Conservation (phyloP, 2,888 invertebrate species). For the Rhingia campestris region DNA sequence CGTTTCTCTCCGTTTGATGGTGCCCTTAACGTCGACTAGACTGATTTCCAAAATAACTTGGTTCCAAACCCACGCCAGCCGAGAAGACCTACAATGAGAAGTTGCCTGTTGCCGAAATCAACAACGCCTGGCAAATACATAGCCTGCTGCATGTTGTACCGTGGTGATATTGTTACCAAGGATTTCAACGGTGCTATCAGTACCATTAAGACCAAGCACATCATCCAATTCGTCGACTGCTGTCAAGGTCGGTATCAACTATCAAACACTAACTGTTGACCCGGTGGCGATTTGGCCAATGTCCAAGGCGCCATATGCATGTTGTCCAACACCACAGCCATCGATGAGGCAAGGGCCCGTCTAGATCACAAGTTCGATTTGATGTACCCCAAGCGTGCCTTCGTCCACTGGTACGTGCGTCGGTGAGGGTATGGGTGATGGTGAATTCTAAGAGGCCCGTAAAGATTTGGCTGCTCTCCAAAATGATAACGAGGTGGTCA, state of each 20-base stretch:
- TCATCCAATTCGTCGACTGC: conserved; percentile 97
- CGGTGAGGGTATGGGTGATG: conserved; percentile 93
- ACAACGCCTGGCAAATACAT: conserved; percentile 97
- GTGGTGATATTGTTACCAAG: conserved; percentile 97
- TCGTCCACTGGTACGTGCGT: conserved; percentile 98
- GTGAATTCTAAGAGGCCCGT: conserved; percentile 93
- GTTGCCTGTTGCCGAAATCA: conserved; percentile 95
- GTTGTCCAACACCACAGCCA: conserved; percentile 98
- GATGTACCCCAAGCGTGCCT: conserved; percentile 98
- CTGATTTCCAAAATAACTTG: conserved; percentile 97
- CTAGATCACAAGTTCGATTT: conserved; percentile 98
- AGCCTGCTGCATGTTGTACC: conserved; percentile 98
- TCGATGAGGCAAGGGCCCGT: conserved; percentile 98
- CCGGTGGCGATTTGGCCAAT: conserved; percentile 97
- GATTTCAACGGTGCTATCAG: conserved; percentile 98
- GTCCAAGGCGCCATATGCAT: conserved; percentile 98
- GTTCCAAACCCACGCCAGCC: conserved; percentile 97
- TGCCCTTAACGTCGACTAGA: conserved; percentile 95
- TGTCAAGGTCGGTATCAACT: conserved; percentile 92
- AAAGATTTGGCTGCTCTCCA: conserved; percentile 90
- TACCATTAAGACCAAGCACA: conserved; percentile 96
- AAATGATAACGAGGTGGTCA: conserved; percentile 94
- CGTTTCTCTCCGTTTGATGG: conserved; percentile 96
- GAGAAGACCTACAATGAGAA: conserved; percentile 98
- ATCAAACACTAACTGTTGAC: conserved; percentile 96